These are phyloP conservation scores for Synergus gifuensis DNA, from an alignment of 2,888 invertebrate species.

Conservation along the genomic window DNA sequence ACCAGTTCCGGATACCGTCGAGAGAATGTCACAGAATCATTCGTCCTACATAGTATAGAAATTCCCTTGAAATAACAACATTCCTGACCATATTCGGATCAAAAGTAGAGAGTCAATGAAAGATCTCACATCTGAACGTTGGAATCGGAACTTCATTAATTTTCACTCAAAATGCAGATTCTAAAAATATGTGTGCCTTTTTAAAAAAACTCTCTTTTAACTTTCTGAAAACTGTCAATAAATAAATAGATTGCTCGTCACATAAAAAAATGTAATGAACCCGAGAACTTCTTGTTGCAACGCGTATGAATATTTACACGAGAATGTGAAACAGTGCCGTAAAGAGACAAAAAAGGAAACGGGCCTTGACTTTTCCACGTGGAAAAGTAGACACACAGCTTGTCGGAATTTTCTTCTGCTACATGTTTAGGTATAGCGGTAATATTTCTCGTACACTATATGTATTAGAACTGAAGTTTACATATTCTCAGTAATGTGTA, in stretches of 20 bases:
- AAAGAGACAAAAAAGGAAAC: conserved; percentile 18
- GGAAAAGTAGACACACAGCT: conserved; percentile 18
- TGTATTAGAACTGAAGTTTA: not conserved
- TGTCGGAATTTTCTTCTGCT: conserved; percentile 17
- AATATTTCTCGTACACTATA: conserved; percentile 1
- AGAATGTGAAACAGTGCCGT: conserved; percentile 31
- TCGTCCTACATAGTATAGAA: not conserved
- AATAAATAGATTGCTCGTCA: not conserved
- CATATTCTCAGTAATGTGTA: not conserved
- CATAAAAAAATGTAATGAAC: conserved; percentile 13
- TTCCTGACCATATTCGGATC: not conserved
- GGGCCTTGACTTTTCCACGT: conserved; percentile 32
- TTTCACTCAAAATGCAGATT: not conserved
- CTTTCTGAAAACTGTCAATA: not conserved
- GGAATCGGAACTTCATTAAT: not conserved
- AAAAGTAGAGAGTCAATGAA: too few relatives aligned
- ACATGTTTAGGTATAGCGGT: conserved; percentile 3
- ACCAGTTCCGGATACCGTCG: not conserved
- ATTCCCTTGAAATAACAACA: not conserved
- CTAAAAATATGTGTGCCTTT: not conserved
- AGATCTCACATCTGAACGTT: not conserved
- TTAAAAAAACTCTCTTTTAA: not conserved
- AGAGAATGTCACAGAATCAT: conserved; percentile 5
- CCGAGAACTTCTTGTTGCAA: conserved; percentile 7
- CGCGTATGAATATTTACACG: conserved; percentile 2